phyloP scores from a whole-genome alignment of 1,140 invertebrate genomes.

The Sipha flava region DNA sequence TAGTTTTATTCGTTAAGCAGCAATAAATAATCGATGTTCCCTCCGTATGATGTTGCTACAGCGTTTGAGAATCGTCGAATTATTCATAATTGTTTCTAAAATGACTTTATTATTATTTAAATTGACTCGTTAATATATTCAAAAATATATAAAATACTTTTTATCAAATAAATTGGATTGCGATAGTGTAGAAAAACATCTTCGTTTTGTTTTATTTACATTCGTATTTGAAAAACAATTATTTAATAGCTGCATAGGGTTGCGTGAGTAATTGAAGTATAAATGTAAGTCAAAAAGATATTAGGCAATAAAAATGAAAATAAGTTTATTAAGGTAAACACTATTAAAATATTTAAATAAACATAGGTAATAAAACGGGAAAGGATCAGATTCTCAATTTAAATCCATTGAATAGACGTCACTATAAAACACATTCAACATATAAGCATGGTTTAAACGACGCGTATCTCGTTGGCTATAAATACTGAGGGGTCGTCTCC shows the following conservation, averaged over 20 bases:
- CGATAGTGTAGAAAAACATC: no score
- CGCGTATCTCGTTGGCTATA: not conserved
- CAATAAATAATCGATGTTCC: not conserved
- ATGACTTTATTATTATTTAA: not conserved
- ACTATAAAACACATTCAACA: not conserved
- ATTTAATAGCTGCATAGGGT: not conserved
- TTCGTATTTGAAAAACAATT: not conserved
- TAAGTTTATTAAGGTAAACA: not conserved
- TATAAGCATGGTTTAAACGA: not conserved
- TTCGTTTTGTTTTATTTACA: no score
- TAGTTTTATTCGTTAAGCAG: not conserved
- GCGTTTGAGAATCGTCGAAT: not conserved
- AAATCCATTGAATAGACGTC: not conserved
- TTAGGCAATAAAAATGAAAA: not conserved
- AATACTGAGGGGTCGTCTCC: not conserved
- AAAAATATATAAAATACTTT: not conserved
- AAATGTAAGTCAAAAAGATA: not conserved
- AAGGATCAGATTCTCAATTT: not conserved
- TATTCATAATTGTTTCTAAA: not conserved
- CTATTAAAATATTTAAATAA: constrained; percentile 7
- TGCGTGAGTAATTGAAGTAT: not conserved
- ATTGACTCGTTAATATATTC: not conserved
- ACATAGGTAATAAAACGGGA: not conserved
- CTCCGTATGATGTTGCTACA: not conserved
- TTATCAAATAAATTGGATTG: not conserved